These are phyloP conservation scores for Dasyurus viverrinus DNA, from an alignment of 2,113 vertebrate species.

Conservation along the genomic window DNA sequence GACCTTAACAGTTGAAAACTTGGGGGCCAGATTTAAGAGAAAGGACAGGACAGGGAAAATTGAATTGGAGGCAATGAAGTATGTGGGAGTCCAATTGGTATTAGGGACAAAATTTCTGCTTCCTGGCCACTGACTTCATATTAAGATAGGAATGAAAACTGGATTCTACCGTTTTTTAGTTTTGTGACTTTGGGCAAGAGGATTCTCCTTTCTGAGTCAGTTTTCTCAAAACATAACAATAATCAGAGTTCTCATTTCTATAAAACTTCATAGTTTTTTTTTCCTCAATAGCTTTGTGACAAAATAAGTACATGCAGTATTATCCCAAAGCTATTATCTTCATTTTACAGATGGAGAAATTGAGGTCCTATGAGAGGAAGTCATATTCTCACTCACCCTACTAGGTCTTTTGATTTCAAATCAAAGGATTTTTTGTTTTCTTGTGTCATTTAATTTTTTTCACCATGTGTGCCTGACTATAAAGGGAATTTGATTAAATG, in stretches of 20 bases:
- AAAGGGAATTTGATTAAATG: not conserved
- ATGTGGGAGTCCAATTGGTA: not conserved
- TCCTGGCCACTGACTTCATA: not conserved
- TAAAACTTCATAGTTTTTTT: not conserved
- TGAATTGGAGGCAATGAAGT: not conserved
- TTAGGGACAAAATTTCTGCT: not conserved
- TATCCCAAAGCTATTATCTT: not conserved
- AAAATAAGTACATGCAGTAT: not conserved
- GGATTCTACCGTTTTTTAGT: not conserved
- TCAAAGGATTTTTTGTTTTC: not conserved
- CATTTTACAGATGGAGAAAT: not conserved
- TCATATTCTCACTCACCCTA: not conserved
- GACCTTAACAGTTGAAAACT: not conserved
- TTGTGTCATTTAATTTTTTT: not conserved
- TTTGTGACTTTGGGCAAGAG: not conserved
- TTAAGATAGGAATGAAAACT: not conserved
- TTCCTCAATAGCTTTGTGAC: not conserved
- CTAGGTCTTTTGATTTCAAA: not conserved
- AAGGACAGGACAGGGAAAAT: not conserved
- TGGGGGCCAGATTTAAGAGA: conserved; percentile 20
- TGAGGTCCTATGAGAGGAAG: not conserved
- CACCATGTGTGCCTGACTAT: not conserved
- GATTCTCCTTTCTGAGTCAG: not conserved
- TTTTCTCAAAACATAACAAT: not conserved
- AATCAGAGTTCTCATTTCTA: not conserved